Conservation (phyloP, 2,888 invertebrate species). For the Diploptera punctata region DNA sequence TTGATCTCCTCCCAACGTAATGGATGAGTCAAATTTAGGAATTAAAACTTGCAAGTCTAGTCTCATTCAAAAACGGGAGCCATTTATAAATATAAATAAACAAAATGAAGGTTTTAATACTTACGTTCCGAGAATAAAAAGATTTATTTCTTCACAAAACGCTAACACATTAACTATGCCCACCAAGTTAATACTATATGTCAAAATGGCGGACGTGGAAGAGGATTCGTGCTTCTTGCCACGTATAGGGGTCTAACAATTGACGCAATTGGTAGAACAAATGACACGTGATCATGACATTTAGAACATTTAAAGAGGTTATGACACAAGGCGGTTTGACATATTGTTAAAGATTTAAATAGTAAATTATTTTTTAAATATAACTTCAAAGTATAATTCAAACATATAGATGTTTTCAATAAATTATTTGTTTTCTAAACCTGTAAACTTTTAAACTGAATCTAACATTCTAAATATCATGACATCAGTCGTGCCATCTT, state of each 20-base stretch:
- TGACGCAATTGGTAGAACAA: slow-evolving; percentile 42
- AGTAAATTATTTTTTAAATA: too few species aligned
- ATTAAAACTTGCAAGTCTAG: neutral
- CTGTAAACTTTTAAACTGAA: too few species aligned
- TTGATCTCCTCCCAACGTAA: slow-evolving; percentile 29
- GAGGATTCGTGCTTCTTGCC: slow-evolving; percentile 76
- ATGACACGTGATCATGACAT: slow-evolving; percentile 33
- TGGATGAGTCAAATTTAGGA: slow-evolving; percentile 1
- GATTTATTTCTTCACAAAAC: slow-evolving; percentile 66
- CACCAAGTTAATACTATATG: slow-evolving; percentile 74
- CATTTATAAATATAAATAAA: neutral
- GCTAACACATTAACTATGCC: slow-evolving; percentile 73
- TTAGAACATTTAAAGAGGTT: neutral
- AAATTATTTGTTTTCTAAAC: too few species aligned
- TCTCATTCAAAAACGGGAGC: neutral
- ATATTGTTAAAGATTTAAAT: too few species aligned
- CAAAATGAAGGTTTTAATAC: slow-evolving; percentile 47
- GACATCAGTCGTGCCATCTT: too few species aligned
- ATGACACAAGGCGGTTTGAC: too few species aligned
- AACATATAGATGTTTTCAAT: too few species aligned
- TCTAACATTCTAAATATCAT: too few species aligned
- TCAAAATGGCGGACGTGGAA: slow-evolving; percentile 86
- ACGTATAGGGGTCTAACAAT: slow-evolving; percentile 67
- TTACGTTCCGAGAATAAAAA: slow-evolving; percentile 58
- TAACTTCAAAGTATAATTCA: too few species aligned